Base-by-base conservation (phyloP, 2,888 invertebrate genomes). In the Trissoscelio sp. region DNA sequence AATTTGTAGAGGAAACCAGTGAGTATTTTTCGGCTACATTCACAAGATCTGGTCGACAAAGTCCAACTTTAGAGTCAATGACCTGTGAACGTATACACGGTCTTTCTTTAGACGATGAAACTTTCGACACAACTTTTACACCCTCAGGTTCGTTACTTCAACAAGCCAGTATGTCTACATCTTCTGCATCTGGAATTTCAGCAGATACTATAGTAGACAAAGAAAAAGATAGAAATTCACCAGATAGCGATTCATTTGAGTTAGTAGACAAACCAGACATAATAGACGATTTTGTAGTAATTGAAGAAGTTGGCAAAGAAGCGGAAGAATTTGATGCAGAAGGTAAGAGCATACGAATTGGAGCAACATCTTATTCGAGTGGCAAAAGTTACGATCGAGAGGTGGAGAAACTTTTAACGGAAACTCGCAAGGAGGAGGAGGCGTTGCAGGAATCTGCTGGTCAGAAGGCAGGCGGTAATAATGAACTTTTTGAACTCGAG, bases 261-360 rank as follows among this genome's bases (percentile, higher is more conserved):
- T 94, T 97, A 93, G 93, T 97, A 0, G 97, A 97, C 86, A 96
- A 96, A 88, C 96, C 97, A 0, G 96, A 96, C 88, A 94, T 97
- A 84, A 95, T 96, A 84, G 97, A 97, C 87, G 97, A 97, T 86
- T 97, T 97, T 88, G 96, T 97, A 0, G 96, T 97, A 0, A 95
- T 97, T 82, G 97, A 97, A 92, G 97, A 97, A 91, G 96, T 97
- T 0, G 97, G 96, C 0, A 96, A 95, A 88, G 97, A 97, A 92
- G 97, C 97, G 0, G 94, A 95, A 85, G 97, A 97, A 92, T 94
- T 94, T 73, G 97, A 97, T 87, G 93, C 94, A 1, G 97, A 97
- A 91, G 97, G 97, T 0, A 96, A 96, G 92, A 96, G 96, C 89
- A 93, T 97, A 11, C 92, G 93, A 82, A 97, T 97, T 74, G 92